Evolutionary conservation across 2,888 invertebrate genomes (phyloP).

Genomic region (Hypercompe scribonia): DNA sequence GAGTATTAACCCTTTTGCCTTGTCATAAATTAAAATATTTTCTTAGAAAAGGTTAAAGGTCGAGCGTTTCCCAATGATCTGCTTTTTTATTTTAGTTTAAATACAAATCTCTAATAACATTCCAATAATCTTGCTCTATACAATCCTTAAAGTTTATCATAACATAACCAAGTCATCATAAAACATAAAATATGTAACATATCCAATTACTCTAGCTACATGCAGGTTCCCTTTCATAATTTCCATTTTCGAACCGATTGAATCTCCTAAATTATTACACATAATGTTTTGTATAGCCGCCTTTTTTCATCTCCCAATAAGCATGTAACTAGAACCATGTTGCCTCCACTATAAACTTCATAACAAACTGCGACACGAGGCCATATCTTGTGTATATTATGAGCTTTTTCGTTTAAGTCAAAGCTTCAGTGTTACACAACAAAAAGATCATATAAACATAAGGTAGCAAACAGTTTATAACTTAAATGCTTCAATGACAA

Average conservation of each 20-base stretch:
- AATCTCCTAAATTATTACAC: constrained; percentile 77
- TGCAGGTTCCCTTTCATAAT: constrained; percentile 68
- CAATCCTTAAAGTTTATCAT: constrained; percentile 70
- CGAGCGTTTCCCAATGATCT: constrained; percentile 67
- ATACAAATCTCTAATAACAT: constrained; percentile 82
- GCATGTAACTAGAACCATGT: constrained; percentile 79
- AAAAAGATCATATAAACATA: constrained; percentile 53
- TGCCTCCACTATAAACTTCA: constrained; percentile 83
- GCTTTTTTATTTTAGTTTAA: constrained; percentile 74
- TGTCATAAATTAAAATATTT: constrained; percentile 67
- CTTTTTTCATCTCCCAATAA: constrained; percentile 70
- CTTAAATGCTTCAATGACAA: constrained; percentile 36
- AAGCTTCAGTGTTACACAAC: constrained; percentile 49
- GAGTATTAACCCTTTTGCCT: constrained; percentile 59
- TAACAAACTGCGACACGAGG: constrained; percentile 84
- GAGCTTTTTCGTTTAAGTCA: constrained; percentile 83
- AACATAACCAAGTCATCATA: constrained; percentile 65
- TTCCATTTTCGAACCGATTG: constrained; percentile 60
- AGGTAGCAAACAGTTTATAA: constrained; percentile 41
- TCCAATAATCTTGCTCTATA: constrained; percentile 70
- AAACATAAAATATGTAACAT: constrained; percentile 69
- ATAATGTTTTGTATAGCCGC: constrained; percentile 67
- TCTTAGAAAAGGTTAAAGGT: constrained; percentile 60
- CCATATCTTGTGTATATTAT: constrained; percentile 85
- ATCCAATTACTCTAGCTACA: constrained; percentile 69